phyloP scores from a whole-genome alignment of 2,888 invertebrate genomes.

The Crematogaster levior region DNA sequence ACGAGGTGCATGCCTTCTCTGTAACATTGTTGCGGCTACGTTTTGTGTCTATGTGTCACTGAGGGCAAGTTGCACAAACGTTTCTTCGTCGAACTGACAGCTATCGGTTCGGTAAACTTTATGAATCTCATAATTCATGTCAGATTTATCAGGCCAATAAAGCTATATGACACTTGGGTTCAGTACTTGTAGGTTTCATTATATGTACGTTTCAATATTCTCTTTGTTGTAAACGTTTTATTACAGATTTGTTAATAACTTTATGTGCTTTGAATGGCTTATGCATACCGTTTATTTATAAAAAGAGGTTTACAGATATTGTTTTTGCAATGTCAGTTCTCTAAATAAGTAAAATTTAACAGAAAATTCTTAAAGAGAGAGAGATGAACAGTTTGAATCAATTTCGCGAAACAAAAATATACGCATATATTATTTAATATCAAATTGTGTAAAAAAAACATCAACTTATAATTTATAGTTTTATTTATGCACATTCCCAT shows the following conservation, averaged over 20 bases:
- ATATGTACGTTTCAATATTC: constrained; percentile 6
- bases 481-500: not conserved
- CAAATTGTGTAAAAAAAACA: not conserved
- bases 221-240: not conserved
- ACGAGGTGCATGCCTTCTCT: constrained; percentile 25
- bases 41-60: constrained; percentile 27
- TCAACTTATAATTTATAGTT: not conserved
- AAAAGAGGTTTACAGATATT: not conserved
- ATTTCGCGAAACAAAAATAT: not conserved
- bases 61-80: constrained; percentile 18
- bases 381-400: not conserved
- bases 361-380: not conserved
- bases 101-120: constrained; percentile 12
- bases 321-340: not conserved
- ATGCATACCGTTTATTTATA: not conserved
- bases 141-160: constrained; percentile 21
- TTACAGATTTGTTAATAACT: not conserved
- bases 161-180: constrained; percentile 7
- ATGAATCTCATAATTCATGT: constrained; percentile 19
- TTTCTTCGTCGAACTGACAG: constrained; percentile 21
- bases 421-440: not conserved
- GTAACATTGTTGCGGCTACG: not conserved
- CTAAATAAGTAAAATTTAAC: not conserved
- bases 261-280: not conserved
- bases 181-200: not conserved